Percentiles rank a stretch among this genome's conserved stretches.
phyloP scores from a whole-genome alignment of 1,140 invertebrate genomes.

The Drosophila melanica region DNA sequence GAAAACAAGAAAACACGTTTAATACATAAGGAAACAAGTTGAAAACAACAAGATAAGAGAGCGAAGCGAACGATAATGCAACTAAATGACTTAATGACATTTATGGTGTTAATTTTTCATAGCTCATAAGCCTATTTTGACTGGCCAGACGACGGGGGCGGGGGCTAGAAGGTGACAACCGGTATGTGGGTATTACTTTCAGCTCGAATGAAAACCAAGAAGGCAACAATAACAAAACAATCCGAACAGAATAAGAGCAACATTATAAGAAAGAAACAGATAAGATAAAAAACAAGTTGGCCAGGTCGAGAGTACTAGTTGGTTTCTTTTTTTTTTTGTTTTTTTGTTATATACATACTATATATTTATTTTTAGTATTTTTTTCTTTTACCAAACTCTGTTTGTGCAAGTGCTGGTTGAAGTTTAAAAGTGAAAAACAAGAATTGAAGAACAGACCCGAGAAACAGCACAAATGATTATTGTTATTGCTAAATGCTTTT shows the following conservation, averaged over 20 bases:
- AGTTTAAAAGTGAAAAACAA: conserved; percentile 43
- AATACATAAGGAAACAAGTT: conserved; percentile 47
- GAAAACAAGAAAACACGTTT: conserved; percentile 29
- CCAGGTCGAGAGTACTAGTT: conserved; percentile 36
- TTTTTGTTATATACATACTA: no score
- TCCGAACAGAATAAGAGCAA: conserved; percentile 36
- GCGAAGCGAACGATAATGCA: conserved; percentile 49
- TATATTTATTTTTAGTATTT: not conserved
- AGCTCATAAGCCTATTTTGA: conserved; percentile 48
- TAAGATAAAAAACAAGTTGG: conserved; percentile 66
- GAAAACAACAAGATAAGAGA: conserved; percentile 61
- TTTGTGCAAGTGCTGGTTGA: conserved; percentile 67
- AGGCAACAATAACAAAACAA: conserved; percentile 24
- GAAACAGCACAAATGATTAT: conserved; percentile 17
- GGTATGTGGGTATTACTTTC: conserved; percentile 33
- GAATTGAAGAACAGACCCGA: conserved; percentile 11
- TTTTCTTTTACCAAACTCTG: conserved; percentile 51
- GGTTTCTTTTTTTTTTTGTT: no score
- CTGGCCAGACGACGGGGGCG: conserved; percentile 1
- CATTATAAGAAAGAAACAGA: conserved; percentile 54
- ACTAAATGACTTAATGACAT: conserved; percentile 77
- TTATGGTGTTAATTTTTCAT: conserved; percentile 55
- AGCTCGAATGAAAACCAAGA: conserved; percentile 32
- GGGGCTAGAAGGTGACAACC: not conserved
- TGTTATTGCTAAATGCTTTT: conserved; percentile 52